Conservation (phyloP, 2,888 invertebrate species). For the Hedya salicella region DNA sequence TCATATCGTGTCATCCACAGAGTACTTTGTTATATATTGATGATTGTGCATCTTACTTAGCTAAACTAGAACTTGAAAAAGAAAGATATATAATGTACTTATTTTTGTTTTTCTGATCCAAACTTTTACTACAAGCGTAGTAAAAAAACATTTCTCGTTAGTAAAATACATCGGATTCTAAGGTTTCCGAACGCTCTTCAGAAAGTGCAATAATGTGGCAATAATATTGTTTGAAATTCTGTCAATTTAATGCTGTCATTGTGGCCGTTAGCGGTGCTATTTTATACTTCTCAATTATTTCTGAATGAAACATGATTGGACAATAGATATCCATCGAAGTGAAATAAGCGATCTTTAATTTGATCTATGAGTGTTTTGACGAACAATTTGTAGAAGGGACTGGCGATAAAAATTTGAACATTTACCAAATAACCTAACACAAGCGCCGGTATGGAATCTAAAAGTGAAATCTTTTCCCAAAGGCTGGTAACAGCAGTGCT, state of each 20-base stretch:
- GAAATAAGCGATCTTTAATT: not conserved
- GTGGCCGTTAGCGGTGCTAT: not conserved
- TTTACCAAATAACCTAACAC: slow-evolving; percentile 46
- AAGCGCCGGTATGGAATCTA: slow-evolving; percentile 67
- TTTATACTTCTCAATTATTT: not conserved
- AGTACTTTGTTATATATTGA: too few relatives aligned
- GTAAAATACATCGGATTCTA: too few relatives aligned
- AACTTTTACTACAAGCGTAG: too few relatives aligned
- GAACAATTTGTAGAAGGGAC: not conserved
- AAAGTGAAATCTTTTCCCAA: slow-evolving; percentile 84
- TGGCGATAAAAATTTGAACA: slow-evolving; percentile 1
- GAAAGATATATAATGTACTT: too few relatives aligned
- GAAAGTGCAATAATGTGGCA: too few relatives aligned
- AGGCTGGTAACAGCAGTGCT: slow-evolving; percentile 86
- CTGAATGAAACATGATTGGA: not conserved
- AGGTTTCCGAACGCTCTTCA: too few relatives aligned
- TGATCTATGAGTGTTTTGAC: not conserved
- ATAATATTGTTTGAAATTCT: slow-evolving; percentile 13
- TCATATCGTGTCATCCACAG: too few relatives aligned
- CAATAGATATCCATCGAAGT: not conserved
- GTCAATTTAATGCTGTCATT: not conserved
- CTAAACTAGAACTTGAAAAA: too few relatives aligned
- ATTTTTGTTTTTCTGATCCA: too few relatives aligned
- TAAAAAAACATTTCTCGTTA: too few relatives aligned
- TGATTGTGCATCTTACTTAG: too few relatives aligned